A percentile compares a stretch with the other conserved stretches of the same genome.
Conservation (phyloP, 2,888 invertebrate genomes). For the Agonopterix subpropinquella region DNA sequence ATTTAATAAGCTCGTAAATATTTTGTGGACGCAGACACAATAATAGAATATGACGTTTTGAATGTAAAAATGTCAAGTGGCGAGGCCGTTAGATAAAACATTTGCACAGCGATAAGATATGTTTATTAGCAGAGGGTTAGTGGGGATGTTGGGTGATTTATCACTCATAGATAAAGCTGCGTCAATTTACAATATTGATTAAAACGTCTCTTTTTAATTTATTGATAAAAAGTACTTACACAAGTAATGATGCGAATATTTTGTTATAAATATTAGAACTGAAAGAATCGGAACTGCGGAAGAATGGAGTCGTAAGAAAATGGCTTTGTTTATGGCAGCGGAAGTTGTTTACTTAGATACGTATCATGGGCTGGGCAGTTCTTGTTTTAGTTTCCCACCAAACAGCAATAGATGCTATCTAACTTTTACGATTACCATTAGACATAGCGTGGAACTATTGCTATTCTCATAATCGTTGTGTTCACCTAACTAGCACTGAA, state of each 20-base stretch:
- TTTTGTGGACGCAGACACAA: conserved; percentile 1
- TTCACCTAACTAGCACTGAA: no score
- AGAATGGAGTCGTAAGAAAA: conserved; percentile 4
- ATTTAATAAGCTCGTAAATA: conserved; percentile 16
- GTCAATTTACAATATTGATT: conserved; percentile 8
- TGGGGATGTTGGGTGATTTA: background rate
- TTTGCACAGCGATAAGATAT: conserved; percentile 17
- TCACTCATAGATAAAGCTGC: background rate
- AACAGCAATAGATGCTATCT: conserved; percentile 10
- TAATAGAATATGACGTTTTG: background rate
- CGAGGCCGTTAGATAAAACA: conserved; percentile 7
- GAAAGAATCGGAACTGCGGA: no score
- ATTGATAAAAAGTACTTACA: no score
- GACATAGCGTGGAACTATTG: no score
- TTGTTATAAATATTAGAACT: no score
- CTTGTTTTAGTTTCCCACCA: conserved; percentile 20
- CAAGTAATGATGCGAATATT: no score
- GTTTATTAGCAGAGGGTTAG: background rate
- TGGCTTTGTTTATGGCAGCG: conserved; percentile 40
- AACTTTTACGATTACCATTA: background rate
- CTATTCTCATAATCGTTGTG: no score
- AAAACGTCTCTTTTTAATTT: no score
- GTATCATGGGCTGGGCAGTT: conserved; percentile 16
- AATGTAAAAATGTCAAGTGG: conserved; percentile 9
- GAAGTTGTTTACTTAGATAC: conserved; percentile 30